Evolutionary conservation across 2,888 invertebrate species (phyloP), one percentile per base, ranked within the genome.

Genomic region (Drosophila melanocephala): DNA sequence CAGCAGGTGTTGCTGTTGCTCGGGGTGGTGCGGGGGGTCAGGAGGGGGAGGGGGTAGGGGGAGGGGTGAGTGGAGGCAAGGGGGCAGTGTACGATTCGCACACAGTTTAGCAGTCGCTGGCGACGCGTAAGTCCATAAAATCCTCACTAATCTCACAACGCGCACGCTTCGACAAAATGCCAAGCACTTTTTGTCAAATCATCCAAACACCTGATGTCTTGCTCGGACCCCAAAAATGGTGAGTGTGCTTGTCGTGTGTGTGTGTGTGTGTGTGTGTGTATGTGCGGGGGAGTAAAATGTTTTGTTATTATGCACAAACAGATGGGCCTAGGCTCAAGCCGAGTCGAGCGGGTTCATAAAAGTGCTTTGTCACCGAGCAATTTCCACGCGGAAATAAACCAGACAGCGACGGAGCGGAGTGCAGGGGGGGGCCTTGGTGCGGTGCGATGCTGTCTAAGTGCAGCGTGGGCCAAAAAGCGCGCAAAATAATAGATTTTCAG

Each of bases 181-280:
- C 88, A 81, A 83, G 86, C 89, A 81, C 85, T 91, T 91, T 91
- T 81, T 92, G 91, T 83, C 86, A 89, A 91, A 89, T 92, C 91
- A 92, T 84, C 84, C 91, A 89, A 80, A 80, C 91, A 92, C 89
- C 92, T 91, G 91, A 92, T 91, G 89, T 91, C 91, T 90, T 84
- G 63, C 75, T 85, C 59, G 51, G 71, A 73, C 16, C 72, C 72
- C 73, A n/a, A 75, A 71, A 63, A 14, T 57, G 50, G n/a, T 55
- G 37, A 51, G 57, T 50, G 44, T 44, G 64, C 10, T 71, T 67
- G 53, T 35, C 32, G 35, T 33, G 22, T 33, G 47, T 22, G 63
- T 35, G 32, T 33, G 19, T 55, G 58, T 67, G 47, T 16, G 68
- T 32, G 33, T 35, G n/a, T 55, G 55, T 39, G 60, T 32, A n/a